These are phyloP conservation scores for Acanthacorydalis orientalis DNA, from an alignment of 2,888 invertebrate species.

Conservation along the genomic window DNA sequence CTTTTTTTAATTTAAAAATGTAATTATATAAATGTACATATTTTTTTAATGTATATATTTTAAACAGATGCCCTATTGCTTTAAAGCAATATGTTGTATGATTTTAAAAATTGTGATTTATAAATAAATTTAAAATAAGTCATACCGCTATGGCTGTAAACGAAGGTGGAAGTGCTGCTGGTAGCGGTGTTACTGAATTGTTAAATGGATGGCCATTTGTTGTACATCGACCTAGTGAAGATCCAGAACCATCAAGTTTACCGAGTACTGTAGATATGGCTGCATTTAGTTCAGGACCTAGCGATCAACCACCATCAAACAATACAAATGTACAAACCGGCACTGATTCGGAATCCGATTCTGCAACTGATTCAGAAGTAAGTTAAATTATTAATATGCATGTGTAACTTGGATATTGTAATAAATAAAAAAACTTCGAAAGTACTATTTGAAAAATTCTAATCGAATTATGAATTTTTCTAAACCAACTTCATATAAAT, in stretches of 20 bases:
- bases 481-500: no score
- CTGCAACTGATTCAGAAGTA: slow-evolving; percentile 33
- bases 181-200: slow-evolving; percentile 22
- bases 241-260: slow-evolving; percentile 42
- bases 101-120: no score
- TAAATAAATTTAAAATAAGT: no score
- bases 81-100: no score
- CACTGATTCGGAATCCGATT: slow-evolving; percentile 38
- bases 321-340: slow-evolving; percentile 17
- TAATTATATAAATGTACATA: no score
- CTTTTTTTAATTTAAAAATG: no score
- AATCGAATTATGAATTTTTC: no score
- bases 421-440: no score
- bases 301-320: slow-evolving; percentile 16
- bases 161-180: slow-evolving; percentile 17
- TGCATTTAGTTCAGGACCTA: slow-evolving; percentile 36
- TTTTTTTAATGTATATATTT: no score
- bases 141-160: slow-evolving; percentile 22
- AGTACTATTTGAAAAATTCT: no score
- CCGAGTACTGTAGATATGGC: slow-evolving; percentile 50
- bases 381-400: slow-evolving; percentile 12
- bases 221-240: slow-evolving; percentile 38
- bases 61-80: no score
- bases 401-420: no score
- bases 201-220: slow-evolving; percentile 35